Evolutionary conservation across 1,140 invertebrate species (phyloP).

Genomic region (Caerostris darwini): DNA sequence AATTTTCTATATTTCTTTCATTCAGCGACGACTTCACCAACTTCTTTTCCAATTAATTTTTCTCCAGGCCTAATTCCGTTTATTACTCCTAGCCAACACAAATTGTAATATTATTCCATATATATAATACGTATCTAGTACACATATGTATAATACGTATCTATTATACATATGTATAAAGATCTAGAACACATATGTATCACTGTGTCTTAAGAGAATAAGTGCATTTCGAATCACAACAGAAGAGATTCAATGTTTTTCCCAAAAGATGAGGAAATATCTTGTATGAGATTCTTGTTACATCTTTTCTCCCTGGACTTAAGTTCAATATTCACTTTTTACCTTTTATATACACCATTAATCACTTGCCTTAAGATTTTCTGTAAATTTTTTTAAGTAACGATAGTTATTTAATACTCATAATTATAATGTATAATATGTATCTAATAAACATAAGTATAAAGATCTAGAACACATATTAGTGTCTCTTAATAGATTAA

Average conservation of each 20-base stretch:
- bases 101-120: not conserved
- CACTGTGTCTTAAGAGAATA: no score
- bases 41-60: constrained; percentile 56
- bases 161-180: no score
- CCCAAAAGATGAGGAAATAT: not conserved
- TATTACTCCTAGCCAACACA: constrained; percentile 5
- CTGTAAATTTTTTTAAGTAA: not conserved
- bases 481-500: not conserved
- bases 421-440: no score
- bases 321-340: not conserved
- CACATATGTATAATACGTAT: no score
- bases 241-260: not conserved
- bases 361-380: not conserved
- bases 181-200: no score
- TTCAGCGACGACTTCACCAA: constrained; percentile 37
- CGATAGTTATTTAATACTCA: no score
- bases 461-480: no score
- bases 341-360: not conserved
- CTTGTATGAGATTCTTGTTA: not conserved
- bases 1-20: constrained; percentile 44
- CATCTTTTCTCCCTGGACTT: not conserved
- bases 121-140: no score
- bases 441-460: no score
- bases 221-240: no score
- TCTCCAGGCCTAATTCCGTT: constrained; percentile 36